A percentile compares a stretch with the other conserved stretches of the same genome.
These are phyloP conservation scores for Emydoidea blandingii DNA, from an alignment of 2,797 vertebrate genomes.

Conservation along the genomic window DNA sequence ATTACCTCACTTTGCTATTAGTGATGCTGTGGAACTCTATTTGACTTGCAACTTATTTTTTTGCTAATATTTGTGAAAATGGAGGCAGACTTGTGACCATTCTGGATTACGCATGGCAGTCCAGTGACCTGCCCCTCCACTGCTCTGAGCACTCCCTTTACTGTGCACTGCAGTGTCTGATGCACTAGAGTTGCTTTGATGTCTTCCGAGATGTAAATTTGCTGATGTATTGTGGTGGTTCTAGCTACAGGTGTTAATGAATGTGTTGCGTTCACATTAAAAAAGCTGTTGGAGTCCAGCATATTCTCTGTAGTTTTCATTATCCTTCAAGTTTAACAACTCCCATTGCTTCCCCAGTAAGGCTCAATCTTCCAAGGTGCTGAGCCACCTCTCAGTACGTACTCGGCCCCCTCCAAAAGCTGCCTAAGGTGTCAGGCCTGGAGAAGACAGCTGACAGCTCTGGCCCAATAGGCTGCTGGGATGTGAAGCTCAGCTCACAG, in stretches of 20 bases:
- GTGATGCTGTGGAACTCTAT: neutral
- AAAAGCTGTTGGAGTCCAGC: slow-evolving; percentile 42
- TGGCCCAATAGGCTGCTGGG: neutral
- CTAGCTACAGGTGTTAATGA: neutral
- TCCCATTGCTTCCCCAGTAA: neutral
- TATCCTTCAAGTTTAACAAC: neutral
- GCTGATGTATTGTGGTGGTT: neutral
- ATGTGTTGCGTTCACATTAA: neutral
- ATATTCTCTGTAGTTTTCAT: neutral
- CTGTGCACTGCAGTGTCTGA: neutral
- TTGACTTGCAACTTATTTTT: neutral
- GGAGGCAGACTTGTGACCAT: too few relatives aligned
- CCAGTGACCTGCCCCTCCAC: accelerated
- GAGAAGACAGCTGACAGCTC: neutral
- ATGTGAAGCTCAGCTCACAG: neutral
- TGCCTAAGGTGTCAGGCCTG: neutral
- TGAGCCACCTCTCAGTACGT: neutral
- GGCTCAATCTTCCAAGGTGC: neutral
- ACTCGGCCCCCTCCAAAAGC: neutral
- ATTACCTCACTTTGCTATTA: neutral
- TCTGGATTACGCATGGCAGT: neutral
- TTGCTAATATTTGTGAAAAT: neutral
- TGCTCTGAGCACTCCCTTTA: neutral
- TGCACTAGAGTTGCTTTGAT: neutral
- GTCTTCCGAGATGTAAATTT: neutral